Evolutionary conservation across 2,113 vertebrate genomes (phyloP), one percentile per base, ranked within the genome.

Genomic region (Hippoglossus stenolepis): DNA sequence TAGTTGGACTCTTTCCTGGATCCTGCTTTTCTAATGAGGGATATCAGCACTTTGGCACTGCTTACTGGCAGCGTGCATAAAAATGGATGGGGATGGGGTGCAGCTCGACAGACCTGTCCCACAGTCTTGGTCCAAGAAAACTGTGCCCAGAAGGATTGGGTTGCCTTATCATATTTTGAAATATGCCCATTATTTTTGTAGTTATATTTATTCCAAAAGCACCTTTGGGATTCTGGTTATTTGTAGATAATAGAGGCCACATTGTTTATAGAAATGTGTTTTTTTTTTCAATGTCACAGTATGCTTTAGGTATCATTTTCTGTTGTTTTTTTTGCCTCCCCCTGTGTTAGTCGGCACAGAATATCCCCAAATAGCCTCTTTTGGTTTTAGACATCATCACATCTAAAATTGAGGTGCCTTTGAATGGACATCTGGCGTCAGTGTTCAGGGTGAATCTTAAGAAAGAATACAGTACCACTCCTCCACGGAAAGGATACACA

Each of bases 11-110:
- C 81, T 85, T 93, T 93, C 93, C 92, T 93, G 89, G 85, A 93
- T 90, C 51, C 79, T 68, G 88, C 75, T 83, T 87, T 93, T 90
- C 89, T 94, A 94, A 94, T 93, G 90, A 94, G 91, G 83, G 88
- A 87, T 90, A 91, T 93, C 90, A 86, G 84, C 86, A 87, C 87
- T 91, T 92, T 94, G 94, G 92, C 93, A 90, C 72, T 61, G 85
- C 80, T 92, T 87, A 90, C 89, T 92, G 92, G 93, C 92, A 93
- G 81, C 75, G 28, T 79, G 86, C 83, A 73, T 88, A 86, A 65
- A 87, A 87, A 91, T 85, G 87, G 85, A 91, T 90, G 83, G 76
- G 78, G 80, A 88, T 80, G 62, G 71, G 87, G 83, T 84, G 79
- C 79, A 88, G 82, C 82, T 86, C 64, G 49, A 88, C 79, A 89